Percentiles rank a stretch among this genome's conserved stretches.
Evolutionary conservation across 2,797 vertebrate genomes (phyloP).

Genomic region (Parauchenoglanis punctatus): DNA sequence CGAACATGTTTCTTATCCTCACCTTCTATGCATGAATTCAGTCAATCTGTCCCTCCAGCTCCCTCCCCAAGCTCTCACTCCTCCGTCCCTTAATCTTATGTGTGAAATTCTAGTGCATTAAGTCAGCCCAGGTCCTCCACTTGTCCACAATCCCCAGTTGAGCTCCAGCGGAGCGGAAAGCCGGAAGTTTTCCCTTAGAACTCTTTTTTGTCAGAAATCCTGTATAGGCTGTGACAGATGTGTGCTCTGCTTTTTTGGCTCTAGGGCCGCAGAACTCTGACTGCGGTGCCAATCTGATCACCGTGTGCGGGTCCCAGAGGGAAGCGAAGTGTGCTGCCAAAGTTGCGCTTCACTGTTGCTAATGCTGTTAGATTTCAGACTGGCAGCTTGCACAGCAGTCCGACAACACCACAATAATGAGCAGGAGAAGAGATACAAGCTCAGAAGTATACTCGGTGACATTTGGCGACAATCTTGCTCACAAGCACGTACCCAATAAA

Average conservation of each 20-base stretch:
- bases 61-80: not conserved
- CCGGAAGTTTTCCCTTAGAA: slow-evolving; percentile 34
- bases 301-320: slow-evolving; percentile 28
- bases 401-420: slow-evolving; percentile 37
- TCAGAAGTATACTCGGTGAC: not conserved
- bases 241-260: slow-evolving; percentile 21
- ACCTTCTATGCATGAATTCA: slow-evolving; percentile 5
- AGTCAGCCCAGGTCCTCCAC: slow-evolving; percentile 32
- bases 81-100: slow-evolving; percentile 11
- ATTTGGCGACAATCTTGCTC: not conserved
- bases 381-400: slow-evolving; percentile 23
- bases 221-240: slow-evolving; percentile 49
- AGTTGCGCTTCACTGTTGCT: slow-evolving; percentile 21
- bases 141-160: slow-evolving; percentile 38
- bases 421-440: slow-evolving; percentile 20
- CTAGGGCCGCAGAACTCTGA: slow-evolving; percentile 16
- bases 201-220: not conserved
- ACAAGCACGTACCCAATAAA: not conserved
- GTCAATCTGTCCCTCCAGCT: slow-evolving; percentile 3
- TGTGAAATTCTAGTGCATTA: slow-evolving; percentile 1
- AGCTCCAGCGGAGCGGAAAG: slow-evolving; percentile 43
- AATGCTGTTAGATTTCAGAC: slow-evolving; percentile 42
- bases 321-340: slow-evolving; percentile 21
- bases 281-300: slow-evolving; percentile 15
- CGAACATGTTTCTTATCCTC: not conserved